Percentiles rank a stretch among this genome's conserved stretches.
phyloP scores from a whole-genome alignment of 2,113 vertebrate species.

The Sceloporus tristichus region DNA sequence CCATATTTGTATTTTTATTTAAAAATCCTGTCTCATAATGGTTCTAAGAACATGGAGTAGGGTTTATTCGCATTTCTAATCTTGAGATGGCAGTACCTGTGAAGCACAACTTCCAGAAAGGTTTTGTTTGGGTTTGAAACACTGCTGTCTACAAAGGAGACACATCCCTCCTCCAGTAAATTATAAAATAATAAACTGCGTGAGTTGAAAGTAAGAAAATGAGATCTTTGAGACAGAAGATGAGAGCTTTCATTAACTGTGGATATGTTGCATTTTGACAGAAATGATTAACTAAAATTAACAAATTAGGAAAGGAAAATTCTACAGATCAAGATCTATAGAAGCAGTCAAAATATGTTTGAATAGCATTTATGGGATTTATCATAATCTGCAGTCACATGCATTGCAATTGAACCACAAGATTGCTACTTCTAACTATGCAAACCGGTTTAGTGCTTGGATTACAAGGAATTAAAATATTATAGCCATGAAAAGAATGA shows the following conservation, averaged over 20 bases:
- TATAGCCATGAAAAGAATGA: not conserved
- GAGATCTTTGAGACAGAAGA: not conserved
- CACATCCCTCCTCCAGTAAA: not conserved
- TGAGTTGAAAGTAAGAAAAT: not conserved
- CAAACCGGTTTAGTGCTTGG: not conserved
- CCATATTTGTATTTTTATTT: not conserved
- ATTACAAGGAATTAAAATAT: slow-evolving; percentile 48
- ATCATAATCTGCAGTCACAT: not conserved
- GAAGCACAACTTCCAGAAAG: not conserved
- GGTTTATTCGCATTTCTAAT: not conserved
- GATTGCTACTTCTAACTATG: not conserved
- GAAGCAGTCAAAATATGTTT: not conserved
- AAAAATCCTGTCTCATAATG: not conserved
- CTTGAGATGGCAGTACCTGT: not conserved
- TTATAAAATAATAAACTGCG: not conserved
- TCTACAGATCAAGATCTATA: not conserved
- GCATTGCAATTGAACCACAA: not conserved
- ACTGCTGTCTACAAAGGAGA: not conserved
- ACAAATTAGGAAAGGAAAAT: not conserved
- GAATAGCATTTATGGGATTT: not conserved
- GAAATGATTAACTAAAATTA: not conserved
- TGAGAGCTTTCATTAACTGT: not conserved
- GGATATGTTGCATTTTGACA: not conserved
- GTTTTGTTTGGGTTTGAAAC: not conserved
- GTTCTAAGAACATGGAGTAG: not conserved